Conservation (phyloP, 2,888 invertebrate genomes). For the Drosophila cyrtoloma region DNA sequence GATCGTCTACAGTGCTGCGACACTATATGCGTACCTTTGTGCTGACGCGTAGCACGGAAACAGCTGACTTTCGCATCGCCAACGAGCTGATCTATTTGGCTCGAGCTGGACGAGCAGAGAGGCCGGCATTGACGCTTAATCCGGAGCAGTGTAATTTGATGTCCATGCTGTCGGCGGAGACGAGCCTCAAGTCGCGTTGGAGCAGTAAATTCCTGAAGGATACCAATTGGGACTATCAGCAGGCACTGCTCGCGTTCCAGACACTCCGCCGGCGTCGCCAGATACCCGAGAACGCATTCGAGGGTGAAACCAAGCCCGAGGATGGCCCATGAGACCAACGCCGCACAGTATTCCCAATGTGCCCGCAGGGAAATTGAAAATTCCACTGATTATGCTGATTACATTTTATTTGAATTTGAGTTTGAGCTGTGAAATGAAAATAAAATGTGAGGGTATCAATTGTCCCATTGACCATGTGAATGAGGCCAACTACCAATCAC, state of each 20-base stretch:
- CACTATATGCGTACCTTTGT: constrained; percentile 45
- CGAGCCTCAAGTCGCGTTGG: constrained; percentile 36
- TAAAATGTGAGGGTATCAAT: constrained; percentile 21
- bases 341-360: constrained; percentile 28
- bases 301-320: constrained; percentile 1
- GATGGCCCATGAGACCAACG: constrained; percentile 21
- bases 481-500: neutral
- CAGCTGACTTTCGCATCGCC: constrained; percentile 41
- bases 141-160: constrained; percentile 21
- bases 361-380: constrained; percentile 60
- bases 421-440: constrained; percentile 3
- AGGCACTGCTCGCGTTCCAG: constrained; percentile 45
- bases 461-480: constrained; percentile 5
- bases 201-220: constrained; percentile 41
- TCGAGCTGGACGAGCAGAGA: constrained; percentile 13
- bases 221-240: constrained; percentile 55
- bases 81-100: constrained; percentile 47
- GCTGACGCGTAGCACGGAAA: constrained; percentile 19
- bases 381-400: constrained; percentile 75
- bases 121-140: constrained; percentile 10
- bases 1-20: neutral
- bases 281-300: constrained; percentile 45
- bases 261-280: constrained; percentile 12
- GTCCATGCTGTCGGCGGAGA: constrained; percentile 29
- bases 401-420: constrained; percentile 65